Conservation (phyloP, 2,888 invertebrate species). For the Troilus luridus region DNA sequence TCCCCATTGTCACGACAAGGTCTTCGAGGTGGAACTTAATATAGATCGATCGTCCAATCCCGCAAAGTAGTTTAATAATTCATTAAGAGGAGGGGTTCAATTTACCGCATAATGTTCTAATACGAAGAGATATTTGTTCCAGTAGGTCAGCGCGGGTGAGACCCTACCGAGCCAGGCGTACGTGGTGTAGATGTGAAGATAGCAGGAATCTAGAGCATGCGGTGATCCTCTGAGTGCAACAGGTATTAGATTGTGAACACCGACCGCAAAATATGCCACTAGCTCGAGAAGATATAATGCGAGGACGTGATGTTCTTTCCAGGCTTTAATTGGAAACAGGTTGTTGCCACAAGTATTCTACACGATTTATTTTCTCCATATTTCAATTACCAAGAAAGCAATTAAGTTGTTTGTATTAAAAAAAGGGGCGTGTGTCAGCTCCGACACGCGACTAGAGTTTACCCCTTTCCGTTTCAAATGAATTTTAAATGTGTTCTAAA, state of each 20-base stretch:
- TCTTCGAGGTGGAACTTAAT: not conserved
- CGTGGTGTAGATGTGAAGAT: constrained; percentile 17
- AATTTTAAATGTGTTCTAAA: too few relatives aligned
- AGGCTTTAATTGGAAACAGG: not conserved
- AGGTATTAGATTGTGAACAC: not conserved
- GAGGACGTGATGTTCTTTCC: not conserved
- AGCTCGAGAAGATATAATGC: not conserved
- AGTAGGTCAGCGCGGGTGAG: constrained; percentile 1
- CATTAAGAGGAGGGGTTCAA: not conserved
- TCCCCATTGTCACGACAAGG: not conserved
- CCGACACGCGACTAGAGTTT: too few relatives aligned
- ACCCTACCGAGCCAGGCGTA: not conserved
- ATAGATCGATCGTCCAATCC: not conserved
- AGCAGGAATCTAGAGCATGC: not conserved
- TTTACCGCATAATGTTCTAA: not conserved
- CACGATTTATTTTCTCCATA: not conserved
- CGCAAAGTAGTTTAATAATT: constrained; percentile 1
- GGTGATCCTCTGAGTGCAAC: not conserved
- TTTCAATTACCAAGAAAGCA: not conserved
- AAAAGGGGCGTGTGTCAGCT: too few relatives aligned
- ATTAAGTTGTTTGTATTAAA: not conserved
- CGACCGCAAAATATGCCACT: constrained; percentile 26
- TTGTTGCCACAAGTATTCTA: not conserved
- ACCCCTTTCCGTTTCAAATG: too few relatives aligned
- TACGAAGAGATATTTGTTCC: not conserved